These are phyloP conservation scores for Plebejus argus DNA, from an alignment of 2,888 invertebrate species.

Conservation along the genomic window DNA sequence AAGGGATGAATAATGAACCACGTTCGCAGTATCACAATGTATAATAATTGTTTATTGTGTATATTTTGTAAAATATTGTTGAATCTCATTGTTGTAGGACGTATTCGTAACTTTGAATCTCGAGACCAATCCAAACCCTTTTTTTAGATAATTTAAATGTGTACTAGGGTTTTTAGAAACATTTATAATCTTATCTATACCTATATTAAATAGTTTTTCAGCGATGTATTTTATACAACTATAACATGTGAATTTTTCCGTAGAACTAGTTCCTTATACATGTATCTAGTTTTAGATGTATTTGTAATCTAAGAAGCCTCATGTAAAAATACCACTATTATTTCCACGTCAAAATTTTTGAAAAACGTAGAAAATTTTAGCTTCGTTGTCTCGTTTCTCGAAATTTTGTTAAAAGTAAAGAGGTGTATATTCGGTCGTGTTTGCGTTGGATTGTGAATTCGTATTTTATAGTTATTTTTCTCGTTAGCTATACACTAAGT, in stretches of 20 bases:
- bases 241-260: slow-evolving; percentile 69
- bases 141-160: slow-evolving; percentile 68
- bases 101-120: slow-evolving; percentile 71
- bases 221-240: slow-evolving; percentile 71
- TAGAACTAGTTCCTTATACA: slow-evolving; percentile 54
- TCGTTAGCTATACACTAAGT: neutral
- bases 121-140: slow-evolving; percentile 73
- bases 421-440: neutral
- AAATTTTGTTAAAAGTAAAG: neutral
- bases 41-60: slow-evolving; percentile 53
- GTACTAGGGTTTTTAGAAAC: slow-evolving; percentile 72
- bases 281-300: slow-evolving; percentile 59
- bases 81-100: slow-evolving; percentile 65
- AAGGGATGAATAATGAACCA: slow-evolving; percentile 42
- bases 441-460: neutral
- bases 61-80: slow-evolving; percentile 77
- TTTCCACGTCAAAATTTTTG: neutral
- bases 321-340: slow-evolving; percentile 44
- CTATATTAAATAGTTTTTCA: slow-evolving; percentile 67
- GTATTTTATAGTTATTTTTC: neutral
- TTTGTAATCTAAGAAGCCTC: slow-evolving; percentile 43
- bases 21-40: slow-evolving; percentile 48
- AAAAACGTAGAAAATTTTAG: neutral
- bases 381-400: neutral
- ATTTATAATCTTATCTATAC: slow-evolving; percentile 65